phyloP scores from a whole-genome alignment of 2,888 invertebrate species.

The Agrotis puta region DNA sequence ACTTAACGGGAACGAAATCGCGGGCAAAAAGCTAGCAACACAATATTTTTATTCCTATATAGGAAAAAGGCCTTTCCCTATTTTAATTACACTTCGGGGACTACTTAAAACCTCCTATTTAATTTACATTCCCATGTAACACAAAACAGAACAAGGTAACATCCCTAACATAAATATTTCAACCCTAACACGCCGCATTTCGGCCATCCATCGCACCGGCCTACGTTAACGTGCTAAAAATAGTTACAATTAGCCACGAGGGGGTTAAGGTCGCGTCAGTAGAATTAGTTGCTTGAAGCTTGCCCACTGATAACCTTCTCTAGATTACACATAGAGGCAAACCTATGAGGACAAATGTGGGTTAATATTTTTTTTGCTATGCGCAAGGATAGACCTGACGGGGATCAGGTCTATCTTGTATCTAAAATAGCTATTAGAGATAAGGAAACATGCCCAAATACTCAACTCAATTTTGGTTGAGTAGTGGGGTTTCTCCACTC shows the following conservation, averaged over 20 bases:
- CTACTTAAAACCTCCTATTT: conserved; percentile 1
- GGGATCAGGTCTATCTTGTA: no score
- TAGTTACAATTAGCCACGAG: conserved; percentile 49
- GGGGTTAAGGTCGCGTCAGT: conserved; percentile 48
- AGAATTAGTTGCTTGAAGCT: conserved; percentile 39
- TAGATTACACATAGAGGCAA: no score
- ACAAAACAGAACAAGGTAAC: conserved; percentile 15
- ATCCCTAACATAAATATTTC: conserved; percentile 31
- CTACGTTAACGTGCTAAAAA: conserved; percentile 48
- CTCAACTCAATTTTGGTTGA: no score
- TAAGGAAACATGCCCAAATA: no score
- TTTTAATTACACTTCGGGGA: background rate
- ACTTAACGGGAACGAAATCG: no score
- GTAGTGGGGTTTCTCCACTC: no score
- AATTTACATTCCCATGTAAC: conserved; percentile 10
- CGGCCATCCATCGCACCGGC: conserved; percentile 11
- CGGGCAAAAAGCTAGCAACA: no score
- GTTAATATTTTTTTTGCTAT: no score
- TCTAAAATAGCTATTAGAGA: no score
- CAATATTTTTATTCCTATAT: no score
- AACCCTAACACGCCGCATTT: conserved; percentile 38
- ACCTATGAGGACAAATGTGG: no score
- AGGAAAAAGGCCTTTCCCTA: background rate
- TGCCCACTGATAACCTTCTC: conserved; percentile 6
- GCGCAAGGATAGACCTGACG: no score